Percentiles rank a stretch among this genome's conserved stretches.
phyloP scores from a whole-genome alignment of 2,113 vertebrate species.

The Oryzias curvinotus region DNA sequence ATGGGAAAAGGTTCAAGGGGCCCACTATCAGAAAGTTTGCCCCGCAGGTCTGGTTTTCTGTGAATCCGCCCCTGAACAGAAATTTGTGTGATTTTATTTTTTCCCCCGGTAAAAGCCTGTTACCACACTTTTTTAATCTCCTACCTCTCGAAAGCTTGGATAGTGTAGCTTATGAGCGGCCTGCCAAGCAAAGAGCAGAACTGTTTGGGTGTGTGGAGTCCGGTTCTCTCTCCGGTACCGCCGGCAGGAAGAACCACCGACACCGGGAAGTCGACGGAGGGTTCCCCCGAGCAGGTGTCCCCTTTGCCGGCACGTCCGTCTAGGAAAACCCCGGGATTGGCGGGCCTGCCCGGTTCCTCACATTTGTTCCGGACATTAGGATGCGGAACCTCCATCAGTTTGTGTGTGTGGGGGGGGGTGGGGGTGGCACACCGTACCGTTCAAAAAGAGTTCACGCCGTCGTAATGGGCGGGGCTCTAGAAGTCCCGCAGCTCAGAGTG shows the following conservation, averaged over 20 bases:
- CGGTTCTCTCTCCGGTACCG: slow-evolving; percentile 90
- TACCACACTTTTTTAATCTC: not conserved
- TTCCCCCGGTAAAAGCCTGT: not conserved
- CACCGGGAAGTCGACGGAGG: slow-evolving; percentile 76
- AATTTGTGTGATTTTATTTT: not conserved
- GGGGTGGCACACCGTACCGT: not conserved
- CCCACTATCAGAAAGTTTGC: too few species aligned
- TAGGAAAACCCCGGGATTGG: slow-evolving; percentile 64
- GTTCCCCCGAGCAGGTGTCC: slow-evolving; percentile 2
- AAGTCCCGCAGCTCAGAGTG: not conserved
- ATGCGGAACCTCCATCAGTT: slow-evolving; percentile 1
- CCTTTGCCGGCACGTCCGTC: slow-evolving; percentile 19
- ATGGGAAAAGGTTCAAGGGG: too few species aligned
- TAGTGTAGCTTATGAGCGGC: slow-evolving; percentile 90
- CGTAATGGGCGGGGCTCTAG: not conserved
- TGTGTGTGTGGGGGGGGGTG: not conserved
- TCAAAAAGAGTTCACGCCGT: not conserved
- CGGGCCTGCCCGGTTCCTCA: slow-evolving; percentile 45
- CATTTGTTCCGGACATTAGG: not conserved
- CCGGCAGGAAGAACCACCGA: slow-evolving; percentile 90
- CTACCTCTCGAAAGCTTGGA: slow-evolving; percentile 93
- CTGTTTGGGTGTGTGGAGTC: slow-evolving; percentile 89
- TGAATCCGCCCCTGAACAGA: too few species aligned
- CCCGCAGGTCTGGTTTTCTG: too few species aligned
- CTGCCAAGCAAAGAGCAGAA: slow-evolving; percentile 87